These are phyloP conservation scores for Drosophila subobscura DNA, from an alignment of 1,140 invertebrate genomes.

Conservation along the genomic window DNA sequence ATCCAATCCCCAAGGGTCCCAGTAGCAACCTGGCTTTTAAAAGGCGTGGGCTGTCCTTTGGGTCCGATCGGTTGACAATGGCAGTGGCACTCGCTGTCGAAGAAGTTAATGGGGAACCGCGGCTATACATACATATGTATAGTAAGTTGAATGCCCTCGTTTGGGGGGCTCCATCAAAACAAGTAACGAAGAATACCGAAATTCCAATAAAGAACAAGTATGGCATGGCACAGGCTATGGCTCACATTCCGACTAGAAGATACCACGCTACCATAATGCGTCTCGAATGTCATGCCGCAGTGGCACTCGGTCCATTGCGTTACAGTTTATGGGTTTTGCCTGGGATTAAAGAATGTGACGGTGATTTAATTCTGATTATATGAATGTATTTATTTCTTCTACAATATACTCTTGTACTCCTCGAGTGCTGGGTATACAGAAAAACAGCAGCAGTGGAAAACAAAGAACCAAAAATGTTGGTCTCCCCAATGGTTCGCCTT, in stretches of 20 bases:
- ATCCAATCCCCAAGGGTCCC: background rate
- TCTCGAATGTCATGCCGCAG: too few species aligned
- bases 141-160: conserved; percentile 71
- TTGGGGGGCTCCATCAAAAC: conserved; percentile 29
- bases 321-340: too few species aligned
- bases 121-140: conserved; percentile 20
- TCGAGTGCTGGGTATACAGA: too few species aligned
- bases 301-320: too few species aligned
- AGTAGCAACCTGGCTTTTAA: conserved; percentile 32
- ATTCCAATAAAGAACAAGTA: conserved; percentile 53
- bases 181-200: conserved; percentile 26
- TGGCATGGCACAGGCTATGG: too few species aligned
- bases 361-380: too few species aligned
- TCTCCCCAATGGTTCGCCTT: conserved; percentile 7
- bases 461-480: conserved; percentile 38
- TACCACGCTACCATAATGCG: too few species aligned
- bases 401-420: too few species aligned
- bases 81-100: conserved; percentile 38
- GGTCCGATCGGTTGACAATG: conserved; percentile 39
- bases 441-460: background rate
- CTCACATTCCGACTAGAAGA: too few species aligned
- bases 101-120: conserved; percentile 15
- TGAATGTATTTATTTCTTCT: too few species aligned
- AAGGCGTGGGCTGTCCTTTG: conserved; percentile 26
- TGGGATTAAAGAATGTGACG: too few species aligned